A percentile compares a stretch with the other conserved stretches of the same genome.
phyloP scores from a whole-genome alignment of 2,797 vertebrate species.

The Dermochelys coriacea region DNA sequence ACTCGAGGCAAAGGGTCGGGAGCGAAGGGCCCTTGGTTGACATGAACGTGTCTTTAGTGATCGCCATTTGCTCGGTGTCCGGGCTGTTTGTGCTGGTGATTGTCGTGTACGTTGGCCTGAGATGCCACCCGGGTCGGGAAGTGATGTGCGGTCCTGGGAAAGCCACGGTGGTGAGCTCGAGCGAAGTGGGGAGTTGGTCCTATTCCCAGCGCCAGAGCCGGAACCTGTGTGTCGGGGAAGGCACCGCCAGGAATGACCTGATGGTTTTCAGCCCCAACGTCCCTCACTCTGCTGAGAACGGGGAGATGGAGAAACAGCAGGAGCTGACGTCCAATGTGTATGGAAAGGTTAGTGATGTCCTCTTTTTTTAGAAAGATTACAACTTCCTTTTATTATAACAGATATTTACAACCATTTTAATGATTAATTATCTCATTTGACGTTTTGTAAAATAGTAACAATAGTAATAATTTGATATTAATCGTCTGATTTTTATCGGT shows the following conservation, averaged over 20 bases:
- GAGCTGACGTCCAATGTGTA: background rate
- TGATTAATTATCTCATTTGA: slow-evolving; percentile 75
- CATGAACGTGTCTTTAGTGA: too few relatives aligned
- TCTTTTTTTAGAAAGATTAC: too few relatives aligned
- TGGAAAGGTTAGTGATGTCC: background rate
- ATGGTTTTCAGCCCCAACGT: slow-evolving; percentile 68
- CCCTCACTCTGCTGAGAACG: slow-evolving; percentile 10
- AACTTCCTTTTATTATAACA: too few relatives aligned
- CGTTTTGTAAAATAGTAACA: background rate
- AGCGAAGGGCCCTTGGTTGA: too few relatives aligned
- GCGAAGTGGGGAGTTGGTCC: slow-evolving; percentile 75
- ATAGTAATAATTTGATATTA: too few relatives aligned
- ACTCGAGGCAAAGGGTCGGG: too few relatives aligned
- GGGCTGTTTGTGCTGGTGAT: slow-evolving; percentile 67
- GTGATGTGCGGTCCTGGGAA: slow-evolving; percentile 6
- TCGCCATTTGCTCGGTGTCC: slow-evolving; percentile 67
- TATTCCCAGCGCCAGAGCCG: slow-evolving; percentile 69
- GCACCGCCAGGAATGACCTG: slow-evolving; percentile 59
- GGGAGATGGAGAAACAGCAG: background rate
- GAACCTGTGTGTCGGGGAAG: slow-evolving; percentile 69
- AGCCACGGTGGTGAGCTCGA: slow-evolving; percentile 60
- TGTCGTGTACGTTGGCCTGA: slow-evolving; percentile 49
- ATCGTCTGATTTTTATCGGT: too few relatives aligned
- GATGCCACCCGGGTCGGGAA: background rate
- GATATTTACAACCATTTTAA: background rate